Percentiles rank a stretch among this genome's conserved stretches.
These are phyloP conservation scores for Amblyjoppa fuscipennis DNA, from an alignment of 2,888 invertebrate species.

Conservation along the genomic window DNA sequence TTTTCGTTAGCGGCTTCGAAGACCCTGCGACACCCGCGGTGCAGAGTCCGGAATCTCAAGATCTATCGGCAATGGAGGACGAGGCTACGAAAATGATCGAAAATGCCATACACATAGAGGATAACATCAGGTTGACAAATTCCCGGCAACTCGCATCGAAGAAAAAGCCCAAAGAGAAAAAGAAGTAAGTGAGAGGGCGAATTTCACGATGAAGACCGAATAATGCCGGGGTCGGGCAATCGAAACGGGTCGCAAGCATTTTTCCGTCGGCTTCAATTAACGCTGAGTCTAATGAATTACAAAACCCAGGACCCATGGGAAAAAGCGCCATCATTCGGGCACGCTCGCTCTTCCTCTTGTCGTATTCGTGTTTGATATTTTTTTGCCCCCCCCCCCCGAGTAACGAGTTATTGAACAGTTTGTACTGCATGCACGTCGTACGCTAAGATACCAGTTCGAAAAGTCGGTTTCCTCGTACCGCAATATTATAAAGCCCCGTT, in stretches of 20 bases:
- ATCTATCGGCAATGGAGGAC: slow-evolving; percentile 72
- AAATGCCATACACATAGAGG: slow-evolving; percentile 70
- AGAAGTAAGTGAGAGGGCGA: slow-evolving; percentile 78
- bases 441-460: not conserved
- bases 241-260: not conserved
- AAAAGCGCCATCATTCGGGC: slow-evolving; percentile 14
- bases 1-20: slow-evolving; percentile 78
- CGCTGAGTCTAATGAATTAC: slow-evolving; percentile 60
- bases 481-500: not conserved
- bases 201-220: not conserved
- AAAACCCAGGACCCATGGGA: slow-evolving; percentile 52
- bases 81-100: slow-evolving; percentile 76
- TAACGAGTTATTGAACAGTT: slow-evolving; percentile 25
- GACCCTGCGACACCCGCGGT: slow-evolving; percentile 76
- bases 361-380: slow-evolving; percentile 1
- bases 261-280: slow-evolving; percentile 2
- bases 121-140: slow-evolving; percentile 68
- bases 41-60: slow-evolving; percentile 79
- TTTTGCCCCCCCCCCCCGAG: not conserved
- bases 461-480: not conserved
- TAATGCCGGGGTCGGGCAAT: slow-evolving; percentile 1
- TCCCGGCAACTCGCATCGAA: slow-evolving; percentile 70
- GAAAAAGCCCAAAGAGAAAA: slow-evolving; percentile 80
- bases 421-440: slow-evolving; percentile 34
- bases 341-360: slow-evolving; percentile 10